Percentiles rank a stretch among this genome's conserved stretches.
Conservation (phyloP, 2,888 invertebrate species). For the Sesamia inferens region DNA sequence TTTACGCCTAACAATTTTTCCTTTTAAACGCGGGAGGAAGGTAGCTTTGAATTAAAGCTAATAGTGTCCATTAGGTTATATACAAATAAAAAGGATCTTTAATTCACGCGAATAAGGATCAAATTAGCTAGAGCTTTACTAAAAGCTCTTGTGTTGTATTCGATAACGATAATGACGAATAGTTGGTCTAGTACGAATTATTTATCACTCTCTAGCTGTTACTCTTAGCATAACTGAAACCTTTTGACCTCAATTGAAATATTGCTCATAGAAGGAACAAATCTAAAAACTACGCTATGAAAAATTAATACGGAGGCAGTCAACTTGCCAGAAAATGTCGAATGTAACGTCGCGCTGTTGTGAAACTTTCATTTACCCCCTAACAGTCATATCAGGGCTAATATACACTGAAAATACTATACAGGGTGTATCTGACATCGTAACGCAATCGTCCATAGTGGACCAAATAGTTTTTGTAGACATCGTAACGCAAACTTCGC, state of each 20-base stretch:
- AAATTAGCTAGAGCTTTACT: conserved; percentile 12
- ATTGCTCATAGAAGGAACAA: conserved; percentile 70
- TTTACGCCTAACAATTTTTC: conserved; percentile 62
- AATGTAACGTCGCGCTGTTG: conserved; percentile 64
- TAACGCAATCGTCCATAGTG: too few relatives aligned
- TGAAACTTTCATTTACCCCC: conserved; percentile 65
- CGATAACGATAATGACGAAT: conserved; percentile 29
- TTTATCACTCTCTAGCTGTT: conserved; percentile 61
- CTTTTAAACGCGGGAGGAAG: conserved; percentile 49
- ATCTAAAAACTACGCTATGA: conserved; percentile 72
- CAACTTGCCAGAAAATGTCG: conserved; percentile 67
- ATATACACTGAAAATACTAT: conserved; percentile 70
- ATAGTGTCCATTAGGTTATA: conserved; percentile 50
- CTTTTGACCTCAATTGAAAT: conserved; percentile 76
- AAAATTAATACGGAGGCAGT: conserved; percentile 70
- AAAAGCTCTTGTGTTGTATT: conserved; percentile 5
- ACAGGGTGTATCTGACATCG: too few relatives aligned
- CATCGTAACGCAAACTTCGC: too few relatives aligned
- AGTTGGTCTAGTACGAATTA: conserved; percentile 39
- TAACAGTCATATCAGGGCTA: conserved; percentile 64
- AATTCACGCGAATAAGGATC: conserved; percentile 3
- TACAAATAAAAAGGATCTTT: conserved; percentile 30
- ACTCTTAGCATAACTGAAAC: conserved; percentile 63
- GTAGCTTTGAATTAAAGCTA: conserved; percentile 49
- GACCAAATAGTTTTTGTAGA: too few relatives aligned